phyloP scores from a whole-genome alignment of 2,797 vertebrate species.

The Sciurus carolinensis region DNA sequence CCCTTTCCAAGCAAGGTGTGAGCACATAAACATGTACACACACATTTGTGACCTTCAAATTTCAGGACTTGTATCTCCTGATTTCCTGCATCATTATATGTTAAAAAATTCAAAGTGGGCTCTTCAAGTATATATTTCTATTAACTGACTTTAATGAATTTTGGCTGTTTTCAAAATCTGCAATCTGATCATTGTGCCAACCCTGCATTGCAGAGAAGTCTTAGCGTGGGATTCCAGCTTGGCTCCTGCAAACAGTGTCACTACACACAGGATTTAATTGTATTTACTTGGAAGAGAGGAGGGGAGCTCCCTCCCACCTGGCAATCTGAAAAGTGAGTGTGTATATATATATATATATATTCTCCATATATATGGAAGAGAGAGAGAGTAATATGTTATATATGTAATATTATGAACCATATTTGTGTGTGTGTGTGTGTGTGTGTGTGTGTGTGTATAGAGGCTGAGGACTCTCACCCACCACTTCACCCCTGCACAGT shows the following conservation, averaged over 20 bases:
- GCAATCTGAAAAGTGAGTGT: not conserved
- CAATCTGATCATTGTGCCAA: constrained; percentile 64
- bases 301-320: not conserved
- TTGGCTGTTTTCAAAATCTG: constrained; percentile 65
- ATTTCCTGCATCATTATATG: not conserved
- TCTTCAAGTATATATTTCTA: constrained; percentile 33
- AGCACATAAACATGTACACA: too few species aligned
- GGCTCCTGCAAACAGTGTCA: constrained; percentile 16
- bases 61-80: constrained; percentile 44
- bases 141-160: constrained; percentile 60
- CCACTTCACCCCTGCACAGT: too few species aligned
- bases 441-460: too few species aligned
- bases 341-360: too few species aligned
- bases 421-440: too few species aligned
- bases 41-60: constrained; percentile 85
- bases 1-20: not conserved
- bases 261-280: constrained; percentile 29
- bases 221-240: constrained; percentile 64
- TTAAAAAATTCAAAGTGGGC: constrained; percentile 50
- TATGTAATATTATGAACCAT: too few species aligned
- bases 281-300: not conserved
- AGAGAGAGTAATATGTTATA: too few species aligned
- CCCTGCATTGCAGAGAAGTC: constrained; percentile 86
- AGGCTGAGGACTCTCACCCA: too few species aligned
- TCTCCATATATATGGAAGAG: too few species aligned